Conservation (phyloP, 2,888 invertebrate species). For the Drosophila quinaria region DNA sequence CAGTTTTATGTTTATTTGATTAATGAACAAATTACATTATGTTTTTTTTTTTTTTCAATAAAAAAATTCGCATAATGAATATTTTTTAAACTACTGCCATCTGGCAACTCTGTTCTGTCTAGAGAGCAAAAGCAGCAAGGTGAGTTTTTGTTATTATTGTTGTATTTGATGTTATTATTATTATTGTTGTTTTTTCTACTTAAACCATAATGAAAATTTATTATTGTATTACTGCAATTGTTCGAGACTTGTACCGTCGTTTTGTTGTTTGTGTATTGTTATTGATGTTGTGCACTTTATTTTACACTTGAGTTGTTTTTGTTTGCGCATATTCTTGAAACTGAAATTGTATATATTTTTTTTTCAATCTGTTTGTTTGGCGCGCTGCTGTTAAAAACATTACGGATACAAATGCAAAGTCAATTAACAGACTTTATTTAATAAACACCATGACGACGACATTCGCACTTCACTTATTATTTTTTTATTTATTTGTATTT, state of each 20-base stretch:
- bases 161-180: constrained; percentile 20
- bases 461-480: constrained; percentile 47
- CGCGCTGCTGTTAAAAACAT: constrained; percentile 53
- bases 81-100: constrained; percentile 4
- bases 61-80: constrained; percentile 12
- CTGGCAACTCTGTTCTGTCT: constrained; percentile 47
- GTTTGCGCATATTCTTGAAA: constrained; percentile 53
- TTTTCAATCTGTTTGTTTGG: constrained; percentile 50
- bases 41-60: constrained; percentile 9
- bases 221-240: constrained; percentile 36
- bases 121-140: constrained; percentile 45
- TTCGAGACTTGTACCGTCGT: constrained; percentile 31
- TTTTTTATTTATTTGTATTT: constrained; percentile 48
- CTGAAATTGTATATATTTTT: constrained; percentile 33
- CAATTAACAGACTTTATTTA: constrained; percentile 67
- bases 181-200: constrained; percentile 33
- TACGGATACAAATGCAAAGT: constrained; percentile 51
- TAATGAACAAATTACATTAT: constrained; percentile 31
- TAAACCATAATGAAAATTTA: constrained; percentile 40
- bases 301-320: constrained; percentile 52
- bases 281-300: constrained; percentile 39
- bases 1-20: constrained; percentile 29
- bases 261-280: constrained; percentile 22
- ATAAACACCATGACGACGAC: constrained; percentile 49
- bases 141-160: constrained; percentile 34